These are phyloP conservation scores for Lepus oiostolus DNA, from an alignment of 2,797 vertebrate species.

Conservation along the genomic window DNA sequence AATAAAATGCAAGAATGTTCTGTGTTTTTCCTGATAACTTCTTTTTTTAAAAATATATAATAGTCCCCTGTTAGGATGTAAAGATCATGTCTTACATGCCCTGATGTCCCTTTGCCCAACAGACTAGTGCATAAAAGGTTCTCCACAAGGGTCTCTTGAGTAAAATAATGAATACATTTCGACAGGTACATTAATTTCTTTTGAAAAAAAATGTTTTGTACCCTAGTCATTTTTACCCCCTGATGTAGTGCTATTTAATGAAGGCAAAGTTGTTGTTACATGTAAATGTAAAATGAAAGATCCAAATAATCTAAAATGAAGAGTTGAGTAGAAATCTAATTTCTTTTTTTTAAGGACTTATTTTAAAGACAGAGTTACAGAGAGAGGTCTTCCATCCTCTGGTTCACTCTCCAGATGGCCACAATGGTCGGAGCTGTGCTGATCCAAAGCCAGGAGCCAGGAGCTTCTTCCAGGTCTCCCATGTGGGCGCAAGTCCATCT, in stretches of 20 bases:
- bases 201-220: background rate
- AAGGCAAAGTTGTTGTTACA: background rate
- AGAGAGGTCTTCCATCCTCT: no score
- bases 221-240: background rate
- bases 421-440: no score
- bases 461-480: no score
- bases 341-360: no score
- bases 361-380: no score
- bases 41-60: background rate
- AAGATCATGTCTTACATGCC: background rate
- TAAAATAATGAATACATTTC: constrained; percentile 60
- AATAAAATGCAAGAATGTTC: background rate
- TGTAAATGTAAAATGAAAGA: constrained; percentile 31
- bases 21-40: background rate
- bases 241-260: constrained; percentile 34
- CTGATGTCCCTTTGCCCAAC: constrained; percentile 1
- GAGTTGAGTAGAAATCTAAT: background rate
- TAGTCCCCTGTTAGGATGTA: background rate
- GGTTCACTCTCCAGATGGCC: no score
- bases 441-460: no score
- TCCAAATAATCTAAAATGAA: constrained; percentile 18
- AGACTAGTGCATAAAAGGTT: background rate
- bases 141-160: background rate
- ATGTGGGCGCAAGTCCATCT: no score
- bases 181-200: constrained; percentile 20